A percentile compares a stretch with the other conserved stretches of the same genome.
Conservation (phyloP, 2,797 vertebrate genomes). For the Caiman crocodilus region DNA sequence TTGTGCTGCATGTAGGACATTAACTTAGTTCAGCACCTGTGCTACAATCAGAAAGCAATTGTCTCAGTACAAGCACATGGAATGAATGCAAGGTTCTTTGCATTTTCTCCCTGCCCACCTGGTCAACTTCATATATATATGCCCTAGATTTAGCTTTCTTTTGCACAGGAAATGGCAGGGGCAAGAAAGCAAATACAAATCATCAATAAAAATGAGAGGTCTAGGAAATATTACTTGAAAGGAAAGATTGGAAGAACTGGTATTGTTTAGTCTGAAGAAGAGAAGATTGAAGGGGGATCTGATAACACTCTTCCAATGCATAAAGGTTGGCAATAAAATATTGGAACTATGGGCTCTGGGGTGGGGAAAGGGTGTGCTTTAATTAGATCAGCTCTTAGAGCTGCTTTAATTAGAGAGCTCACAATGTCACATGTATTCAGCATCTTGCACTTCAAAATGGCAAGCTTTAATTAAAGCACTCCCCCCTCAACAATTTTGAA, state of each 20-base stretch:
- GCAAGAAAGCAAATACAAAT: neutral
- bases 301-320: too few relatives aligned
- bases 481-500: too few relatives aligned
- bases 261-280: neutral
- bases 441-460: too few relatives aligned
- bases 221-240: neutral
- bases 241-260: neutral
- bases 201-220: neutral
- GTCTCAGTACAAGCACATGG: neutral
- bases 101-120: neutral
- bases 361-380: too few relatives aligned
- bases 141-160: neutral
- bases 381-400: too few relatives aligned
- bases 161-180: fast-evolving
- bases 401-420: too few relatives aligned
- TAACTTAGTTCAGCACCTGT: neutral
- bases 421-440: too few relatives aligned
- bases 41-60: neutral
- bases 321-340: too few relatives aligned
- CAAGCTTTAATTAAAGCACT: too few relatives aligned
- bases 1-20: neutral
- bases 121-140: neutral
- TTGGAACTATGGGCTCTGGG: too few relatives aligned
- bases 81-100: neutral
- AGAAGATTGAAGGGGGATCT: neutral